These are phyloP conservation scores for Heliornis fulica DNA, from an alignment of 2,113 vertebrate genomes.

Conservation along the genomic window DNA sequence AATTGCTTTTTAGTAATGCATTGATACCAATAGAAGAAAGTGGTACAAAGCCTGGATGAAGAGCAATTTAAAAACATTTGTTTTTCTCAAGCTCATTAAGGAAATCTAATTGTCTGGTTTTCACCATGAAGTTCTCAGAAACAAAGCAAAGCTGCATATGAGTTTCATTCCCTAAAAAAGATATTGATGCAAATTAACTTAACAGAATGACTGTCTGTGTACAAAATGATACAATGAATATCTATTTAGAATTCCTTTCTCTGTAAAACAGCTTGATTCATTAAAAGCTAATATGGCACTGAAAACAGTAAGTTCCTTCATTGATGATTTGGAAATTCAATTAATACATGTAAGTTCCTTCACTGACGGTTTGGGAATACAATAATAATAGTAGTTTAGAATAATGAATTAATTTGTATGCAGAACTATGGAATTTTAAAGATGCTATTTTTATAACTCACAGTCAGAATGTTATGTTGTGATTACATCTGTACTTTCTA, in stretches of 20 bases:
- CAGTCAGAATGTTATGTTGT: not conserved
- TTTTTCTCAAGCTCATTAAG: not conserved
- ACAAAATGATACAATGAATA: not conserved
- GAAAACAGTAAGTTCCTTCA: not conserved
- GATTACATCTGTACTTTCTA: not conserved
- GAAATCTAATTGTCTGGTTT: not conserved
- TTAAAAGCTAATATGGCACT: not conserved
- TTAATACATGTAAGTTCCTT: not conserved
- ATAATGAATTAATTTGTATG: not conserved
- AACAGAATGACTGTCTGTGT: not conserved
- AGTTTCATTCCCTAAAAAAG: not conserved
- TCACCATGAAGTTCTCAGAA: not conserved
- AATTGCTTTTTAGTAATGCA: not conserved
- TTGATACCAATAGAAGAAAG: not conserved
- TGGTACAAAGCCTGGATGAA: not conserved
- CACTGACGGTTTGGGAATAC: not conserved
- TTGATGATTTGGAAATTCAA: not conserved
- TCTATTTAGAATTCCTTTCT: not conserved
- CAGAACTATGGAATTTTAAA: not conserved
- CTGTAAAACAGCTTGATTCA: not conserved
- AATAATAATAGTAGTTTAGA: not conserved
- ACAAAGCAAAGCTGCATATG: not conserved
- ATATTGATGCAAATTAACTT: not conserved
- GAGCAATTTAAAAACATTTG: not conserved
- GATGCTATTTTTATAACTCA: not conserved